These are phyloP conservation scores for Kryptolebias marmoratus DNA, from an alignment of 2,113 vertebrate genomes.

Conservation along the genomic window DNA sequence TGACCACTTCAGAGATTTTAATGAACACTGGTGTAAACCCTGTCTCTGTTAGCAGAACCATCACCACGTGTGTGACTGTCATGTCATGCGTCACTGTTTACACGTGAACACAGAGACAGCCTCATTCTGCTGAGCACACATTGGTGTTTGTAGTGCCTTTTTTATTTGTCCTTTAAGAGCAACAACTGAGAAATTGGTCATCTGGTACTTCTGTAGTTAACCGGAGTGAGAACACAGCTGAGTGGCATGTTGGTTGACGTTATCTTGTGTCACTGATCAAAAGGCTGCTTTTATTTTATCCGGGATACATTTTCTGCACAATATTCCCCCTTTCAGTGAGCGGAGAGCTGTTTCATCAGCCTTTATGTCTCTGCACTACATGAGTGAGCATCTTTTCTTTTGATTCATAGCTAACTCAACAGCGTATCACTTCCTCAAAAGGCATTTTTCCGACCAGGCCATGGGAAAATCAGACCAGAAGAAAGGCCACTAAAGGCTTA, in stretches of 20 bases:
- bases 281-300: constrained; percentile 54
- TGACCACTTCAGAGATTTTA: background rate
- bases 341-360: constrained; percentile 54
- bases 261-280: constrained; percentile 60
- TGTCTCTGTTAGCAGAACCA: background rate
- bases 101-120: background rate
- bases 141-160: constrained; percentile 5
- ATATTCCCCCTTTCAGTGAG: constrained; percentile 43
- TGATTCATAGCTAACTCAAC: constrained; percentile 45
- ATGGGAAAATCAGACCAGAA: constrained; percentile 16
- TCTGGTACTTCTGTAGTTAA: constrained; percentile 61
- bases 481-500: constrained; percentile 18
- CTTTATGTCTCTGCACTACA: constrained; percentile 39
- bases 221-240: constrained; percentile 31
- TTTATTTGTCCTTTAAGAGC: constrained; percentile 42
- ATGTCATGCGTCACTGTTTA: constrained; percentile 10
- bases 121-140: constrained; percentile 7
- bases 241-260: constrained; percentile 24
- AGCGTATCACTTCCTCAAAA: constrained; percentile 40
- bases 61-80: constrained; percentile 5
- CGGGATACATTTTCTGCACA: constrained; percentile 43
- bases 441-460: constrained; percentile 9
- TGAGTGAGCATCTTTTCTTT: constrained; percentile 42
- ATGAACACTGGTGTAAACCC: background rate
- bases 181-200: constrained; percentile 62